phyloP scores from a whole-genome alignment of 1,140 invertebrate genomes.

The Lepidotrigona ventralis region DNA sequence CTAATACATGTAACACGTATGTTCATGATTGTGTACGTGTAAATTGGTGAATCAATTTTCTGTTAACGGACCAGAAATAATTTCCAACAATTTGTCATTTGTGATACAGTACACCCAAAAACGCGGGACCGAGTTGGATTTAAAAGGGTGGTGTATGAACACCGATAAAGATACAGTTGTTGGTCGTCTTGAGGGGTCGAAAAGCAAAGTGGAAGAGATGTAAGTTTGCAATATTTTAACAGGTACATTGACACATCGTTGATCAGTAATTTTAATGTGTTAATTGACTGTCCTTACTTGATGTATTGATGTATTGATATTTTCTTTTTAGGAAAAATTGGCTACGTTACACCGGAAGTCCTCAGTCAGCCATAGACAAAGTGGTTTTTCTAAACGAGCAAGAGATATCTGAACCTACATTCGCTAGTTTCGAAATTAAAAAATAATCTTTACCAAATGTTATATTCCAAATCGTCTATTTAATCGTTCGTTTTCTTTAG shows the following conservation, averaged over 20 bases:
- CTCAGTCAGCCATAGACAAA: slow-evolving; percentile 84
- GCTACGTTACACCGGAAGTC: slow-evolving; percentile 85
- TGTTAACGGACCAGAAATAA: background rate
- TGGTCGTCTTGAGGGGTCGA: slow-evolving; percentile 85
- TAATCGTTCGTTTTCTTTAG: background rate
- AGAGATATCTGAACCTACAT: slow-evolving; percentile 71
- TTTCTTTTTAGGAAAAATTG: slow-evolving; percentile 84
- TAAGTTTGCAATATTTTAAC: slow-evolving; percentile 73
- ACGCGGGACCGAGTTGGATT: slow-evolving; percentile 83
- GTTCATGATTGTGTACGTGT: too few species aligned
- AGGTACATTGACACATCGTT: too few species aligned
- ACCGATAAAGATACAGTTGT: slow-evolving; percentile 86
- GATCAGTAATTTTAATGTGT: background rate
- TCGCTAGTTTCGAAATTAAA: slow-evolving; percentile 63
- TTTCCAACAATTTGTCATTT: background rate
- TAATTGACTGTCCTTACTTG: background rate
- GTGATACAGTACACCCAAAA: slow-evolving; percentile 84
- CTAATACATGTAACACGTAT: background rate
- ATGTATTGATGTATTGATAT: too few species aligned
- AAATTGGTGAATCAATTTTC: background rate
- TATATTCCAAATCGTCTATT: background rate
- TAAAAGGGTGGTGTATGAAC: slow-evolving; percentile 90
- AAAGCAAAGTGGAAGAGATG: slow-evolving; percentile 84
- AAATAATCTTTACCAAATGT: slow-evolving; percentile 42
- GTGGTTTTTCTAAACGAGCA: slow-evolving; percentile 84